Evolutionary conservation across 2,888 invertebrate genomes (phyloP), one percentile per base, ranked within the genome.

Genomic region (Trissoscelio sp.): DNA sequence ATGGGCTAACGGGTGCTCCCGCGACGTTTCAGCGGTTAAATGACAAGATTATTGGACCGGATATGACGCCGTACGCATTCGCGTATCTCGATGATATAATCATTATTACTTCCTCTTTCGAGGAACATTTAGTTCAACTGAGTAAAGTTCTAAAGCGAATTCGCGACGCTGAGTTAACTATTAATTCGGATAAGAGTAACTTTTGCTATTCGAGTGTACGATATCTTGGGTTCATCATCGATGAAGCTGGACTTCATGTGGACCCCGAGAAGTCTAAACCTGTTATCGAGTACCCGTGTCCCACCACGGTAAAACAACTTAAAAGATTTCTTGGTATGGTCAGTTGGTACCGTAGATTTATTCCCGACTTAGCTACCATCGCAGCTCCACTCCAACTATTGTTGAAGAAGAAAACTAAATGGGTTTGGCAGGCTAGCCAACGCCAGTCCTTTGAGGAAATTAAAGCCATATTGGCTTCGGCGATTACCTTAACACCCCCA

Each of bases 21-120:
- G 57, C 57, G 2, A 57, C 57, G 0, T 57, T 57, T 16, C 57
- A 57, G 11, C 57, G 57, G 1, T 5, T 57, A 6, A 31, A 37
- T 2, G 57, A 57, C 9, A 14, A 1, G 7, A 42, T 42, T 14
- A 42, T 42, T 4, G 42, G 42, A 3, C 14, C 16, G 3, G 9
- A 42, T 12, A 5, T 42, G 16, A 3, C 12, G 42, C 42, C 42
- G 16, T 42, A 42, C 12, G 42, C 16, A 2, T 42, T 42, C 12
- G 34, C 34, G 34, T 34, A 34, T 11, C 34, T 34, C 11, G 34
- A 34, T 9, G 34, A 34, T 9, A 11, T 34, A 2, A 34, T 34
- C 11, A 9, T 34, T 3, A 11, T 34, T 6, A 34, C 34, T 11
- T 9, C 11, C 9, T 6, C 34, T 4, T 34, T 34, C 34, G 34